phyloP scores from a whole-genome alignment of 2,113 vertebrate species.

The Osmerus mordax region DNA sequence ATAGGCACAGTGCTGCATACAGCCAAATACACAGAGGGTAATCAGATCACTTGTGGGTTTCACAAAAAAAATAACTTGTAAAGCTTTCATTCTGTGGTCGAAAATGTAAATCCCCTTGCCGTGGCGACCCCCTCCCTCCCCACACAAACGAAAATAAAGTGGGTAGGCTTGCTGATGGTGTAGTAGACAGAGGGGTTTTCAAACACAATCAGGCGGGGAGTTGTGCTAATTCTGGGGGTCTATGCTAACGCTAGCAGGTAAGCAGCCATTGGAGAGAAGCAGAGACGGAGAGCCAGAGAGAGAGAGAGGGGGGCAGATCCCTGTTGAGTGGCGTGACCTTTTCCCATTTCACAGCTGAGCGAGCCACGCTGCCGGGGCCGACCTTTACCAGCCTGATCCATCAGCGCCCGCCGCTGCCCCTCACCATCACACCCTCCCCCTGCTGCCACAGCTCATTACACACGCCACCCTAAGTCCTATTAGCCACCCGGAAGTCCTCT shows the following conservation, averaged over 20 bases:
- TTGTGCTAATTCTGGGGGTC: too few species aligned
- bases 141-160: constrained; percentile 49
- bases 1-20: constrained; percentile 92
- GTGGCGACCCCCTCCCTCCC: constrained; percentile 18
- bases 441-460: constrained; percentile 53
- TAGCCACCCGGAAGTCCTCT: constrained; percentile 43
- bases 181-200: constrained; percentile 29
- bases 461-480: constrained; percentile 59
- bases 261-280: constrained; percentile 5
- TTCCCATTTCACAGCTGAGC: constrained; percentile 76
- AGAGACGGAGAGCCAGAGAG: too few species aligned
- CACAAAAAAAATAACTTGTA: too few species aligned
- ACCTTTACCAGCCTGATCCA: constrained; percentile 80
- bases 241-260: constrained; percentile 40
- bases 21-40: constrained; percentile 28
- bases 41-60: not conserved
- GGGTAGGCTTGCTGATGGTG: constrained; percentile 58
- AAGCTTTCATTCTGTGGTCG: not conserved
- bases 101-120: not conserved
- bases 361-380: constrained; percentile 65
- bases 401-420: constrained; percentile 55
- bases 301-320: not conserved
- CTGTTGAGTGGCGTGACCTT: constrained; percentile 77
- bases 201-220: not conserved
- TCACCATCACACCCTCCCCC: constrained; percentile 46